These are phyloP conservation scores for Ochropleura plecta DNA, from an alignment of 2,888 invertebrate genomes.

Conservation along the genomic window DNA sequence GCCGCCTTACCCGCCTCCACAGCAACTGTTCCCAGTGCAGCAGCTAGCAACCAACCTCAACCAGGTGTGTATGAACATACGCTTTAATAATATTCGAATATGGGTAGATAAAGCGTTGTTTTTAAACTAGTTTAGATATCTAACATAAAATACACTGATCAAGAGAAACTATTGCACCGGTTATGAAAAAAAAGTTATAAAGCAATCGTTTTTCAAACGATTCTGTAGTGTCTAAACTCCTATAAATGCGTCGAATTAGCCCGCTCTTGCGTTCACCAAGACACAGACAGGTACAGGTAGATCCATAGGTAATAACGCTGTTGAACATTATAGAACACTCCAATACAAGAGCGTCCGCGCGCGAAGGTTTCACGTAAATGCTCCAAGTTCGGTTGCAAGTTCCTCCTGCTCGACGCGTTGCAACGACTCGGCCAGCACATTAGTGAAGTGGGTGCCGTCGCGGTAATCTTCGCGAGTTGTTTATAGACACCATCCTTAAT, in stretches of 20 bases:
- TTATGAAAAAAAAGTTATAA: not conserved
- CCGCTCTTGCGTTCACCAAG: not conserved
- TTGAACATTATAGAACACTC: constrained; percentile 69
- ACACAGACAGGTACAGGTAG: not conserved
- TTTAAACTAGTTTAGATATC: constrained; percentile 33
- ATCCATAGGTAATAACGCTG: constrained; percentile 25
- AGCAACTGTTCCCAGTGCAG: constrained; percentile 87
- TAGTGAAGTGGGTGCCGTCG: constrained; percentile 78
- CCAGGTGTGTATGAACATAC: constrained; percentile 74
- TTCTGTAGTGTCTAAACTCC: not conserved
- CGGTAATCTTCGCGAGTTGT: constrained; percentile 70
- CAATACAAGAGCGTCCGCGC: constrained; percentile 96
- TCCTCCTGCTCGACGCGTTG: constrained; percentile 82
- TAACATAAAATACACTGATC: constrained; percentile 3
- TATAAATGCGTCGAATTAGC: not conserved
- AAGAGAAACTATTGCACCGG: not conserved
- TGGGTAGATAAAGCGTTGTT: constrained; percentile 8
- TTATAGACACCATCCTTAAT: constrained; percentile 25
- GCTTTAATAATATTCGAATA: constrained; percentile 9
- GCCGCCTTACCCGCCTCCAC: constrained; percentile 86
- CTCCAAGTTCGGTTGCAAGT: constrained; percentile 93
- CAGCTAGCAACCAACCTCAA: constrained; percentile 88
- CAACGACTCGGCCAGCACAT: constrained; percentile 85
- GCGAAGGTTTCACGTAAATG: constrained; percentile 96
- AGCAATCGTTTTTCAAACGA: not conserved